phyloP scores from a whole-genome alignment of 2,797 vertebrate species.

The Clarias laeviceps region DNA sequence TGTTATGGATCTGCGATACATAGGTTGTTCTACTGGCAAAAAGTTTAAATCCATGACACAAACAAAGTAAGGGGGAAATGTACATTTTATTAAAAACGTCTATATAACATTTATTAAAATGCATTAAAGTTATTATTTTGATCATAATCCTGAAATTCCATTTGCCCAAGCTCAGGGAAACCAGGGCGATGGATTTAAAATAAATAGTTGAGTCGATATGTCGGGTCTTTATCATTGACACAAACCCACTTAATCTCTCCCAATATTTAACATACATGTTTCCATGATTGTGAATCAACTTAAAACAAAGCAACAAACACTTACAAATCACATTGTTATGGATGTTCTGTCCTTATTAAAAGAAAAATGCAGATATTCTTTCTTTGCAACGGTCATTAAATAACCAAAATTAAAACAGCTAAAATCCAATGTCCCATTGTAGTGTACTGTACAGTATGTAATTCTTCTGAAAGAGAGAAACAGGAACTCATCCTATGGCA shows the following conservation, averaged over 20 bases:
- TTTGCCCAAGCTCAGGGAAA: constrained; percentile 64
- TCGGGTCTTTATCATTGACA: constrained; percentile 52
- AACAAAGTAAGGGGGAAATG: constrained; percentile 57
- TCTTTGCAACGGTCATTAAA: constrained; percentile 55
- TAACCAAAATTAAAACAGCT: constrained; percentile 32
- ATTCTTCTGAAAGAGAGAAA: constrained; percentile 29
- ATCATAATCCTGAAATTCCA: constrained; percentile 71
- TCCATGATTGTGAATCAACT: constrained; percentile 69
- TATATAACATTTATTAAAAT: constrained; percentile 84
- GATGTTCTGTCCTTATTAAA: neutral
- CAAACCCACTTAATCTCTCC: constrained; percentile 44
- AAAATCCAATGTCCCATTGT: constrained; percentile 37
- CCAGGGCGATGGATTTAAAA: constrained; percentile 74
- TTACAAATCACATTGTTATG: constrained; percentile 30
- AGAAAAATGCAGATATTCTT: constrained; percentile 11
- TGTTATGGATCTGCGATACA: neutral
- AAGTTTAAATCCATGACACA: neutral
- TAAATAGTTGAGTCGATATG: constrained; percentile 75
- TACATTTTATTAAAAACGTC: constrained; percentile 84
- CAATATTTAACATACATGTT: constrained; percentile 5
- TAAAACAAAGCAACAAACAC: constrained; percentile 50
- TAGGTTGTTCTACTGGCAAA: neutral
- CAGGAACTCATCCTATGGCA: constrained; percentile 41
- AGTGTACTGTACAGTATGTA: constrained; percentile 48
- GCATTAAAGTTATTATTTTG: constrained; percentile 81